Conservation (phyloP, 2,113 vertebrate species). For the Oncorhynchus masou region DNA sequence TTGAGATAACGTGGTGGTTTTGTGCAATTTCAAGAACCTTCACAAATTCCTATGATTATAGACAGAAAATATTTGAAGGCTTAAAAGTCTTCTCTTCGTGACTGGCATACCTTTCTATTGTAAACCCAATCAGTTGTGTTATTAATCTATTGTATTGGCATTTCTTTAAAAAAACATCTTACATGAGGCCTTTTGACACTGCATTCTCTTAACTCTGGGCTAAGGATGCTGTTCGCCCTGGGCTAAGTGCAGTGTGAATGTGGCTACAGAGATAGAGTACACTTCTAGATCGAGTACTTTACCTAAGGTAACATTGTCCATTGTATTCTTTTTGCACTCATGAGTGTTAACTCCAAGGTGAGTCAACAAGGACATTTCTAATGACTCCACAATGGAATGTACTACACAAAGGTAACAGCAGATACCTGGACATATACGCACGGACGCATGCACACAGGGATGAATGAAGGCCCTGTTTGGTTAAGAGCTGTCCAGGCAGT, state of each 20-base stretch:
- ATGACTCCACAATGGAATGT: conserved; percentile 47
- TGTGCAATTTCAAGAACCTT: not conserved
- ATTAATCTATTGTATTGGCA: not conserved
- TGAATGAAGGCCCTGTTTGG: not conserved
- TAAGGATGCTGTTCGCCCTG: not conserved
- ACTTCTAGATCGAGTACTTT: not conserved
- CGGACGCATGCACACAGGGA: not conserved
- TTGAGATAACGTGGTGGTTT: not conserved
- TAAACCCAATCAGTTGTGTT: not conserved
- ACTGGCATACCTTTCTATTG: not conserved
- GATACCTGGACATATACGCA: conserved; percentile 22
- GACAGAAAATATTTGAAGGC: too few relatives aligned
- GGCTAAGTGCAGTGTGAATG: too few relatives aligned
- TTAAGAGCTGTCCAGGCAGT: not conserved
- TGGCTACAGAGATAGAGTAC: not conserved
- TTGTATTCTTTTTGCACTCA: not conserved
- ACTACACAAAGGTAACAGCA: conserved; percentile 36
- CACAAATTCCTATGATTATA: not conserved
- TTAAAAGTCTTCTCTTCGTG: too few relatives aligned
- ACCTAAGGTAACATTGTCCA: not conserved
- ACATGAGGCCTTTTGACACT: not conserved
- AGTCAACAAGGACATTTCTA: conserved; percentile 53
- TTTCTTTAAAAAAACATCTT: not conserved
- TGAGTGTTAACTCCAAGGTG: conserved; percentile 40
- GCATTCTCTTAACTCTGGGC: not conserved